Evolutionary conservation across 1,140 invertebrate species (phyloP).

Genomic region (Muscidifurax raptorellus): DNA sequence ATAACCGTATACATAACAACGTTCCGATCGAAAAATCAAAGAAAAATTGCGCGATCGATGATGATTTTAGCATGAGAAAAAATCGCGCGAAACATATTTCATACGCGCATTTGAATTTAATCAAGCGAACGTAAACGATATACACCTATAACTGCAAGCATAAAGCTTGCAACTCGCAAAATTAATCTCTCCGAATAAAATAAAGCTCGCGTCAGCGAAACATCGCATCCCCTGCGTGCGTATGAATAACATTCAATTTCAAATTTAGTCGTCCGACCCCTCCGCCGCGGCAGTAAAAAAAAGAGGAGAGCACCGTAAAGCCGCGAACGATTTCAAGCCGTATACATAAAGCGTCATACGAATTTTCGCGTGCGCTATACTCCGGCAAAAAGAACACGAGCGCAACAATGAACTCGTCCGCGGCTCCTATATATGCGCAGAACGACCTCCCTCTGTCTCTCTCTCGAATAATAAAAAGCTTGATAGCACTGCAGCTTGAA

Average conservation of each 20-base stretch:
- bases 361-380: constrained; percentile 32
- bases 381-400: neutral
- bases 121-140: too few species aligned
- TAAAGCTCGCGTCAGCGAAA: too few species aligned
- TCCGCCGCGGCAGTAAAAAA: constrained; percentile 1
- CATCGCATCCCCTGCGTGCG: too few species aligned
- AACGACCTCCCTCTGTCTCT: too few species aligned
- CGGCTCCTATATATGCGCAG: neutral
- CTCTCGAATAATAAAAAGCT: neutral
- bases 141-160: too few species aligned
- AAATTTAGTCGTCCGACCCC: neutral
- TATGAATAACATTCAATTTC: constrained; percentile 17
- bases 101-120: neutral
- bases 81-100: too few species aligned
- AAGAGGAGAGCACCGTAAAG: neutral
- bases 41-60: too few species aligned
- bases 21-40: too few species aligned
- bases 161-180: too few species aligned
- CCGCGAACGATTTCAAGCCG: constrained; percentile 18
- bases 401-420: constrained; percentile 4
- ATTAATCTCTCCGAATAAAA: too few species aligned
- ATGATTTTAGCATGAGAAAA: neutral
- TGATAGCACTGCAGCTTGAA: neutral
- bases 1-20: too few species aligned
- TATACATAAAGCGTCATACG: constrained; percentile 22